Base-by-base conservation (phyloP, 2,113 vertebrate species). In the Tapirus terrestris region DNA sequence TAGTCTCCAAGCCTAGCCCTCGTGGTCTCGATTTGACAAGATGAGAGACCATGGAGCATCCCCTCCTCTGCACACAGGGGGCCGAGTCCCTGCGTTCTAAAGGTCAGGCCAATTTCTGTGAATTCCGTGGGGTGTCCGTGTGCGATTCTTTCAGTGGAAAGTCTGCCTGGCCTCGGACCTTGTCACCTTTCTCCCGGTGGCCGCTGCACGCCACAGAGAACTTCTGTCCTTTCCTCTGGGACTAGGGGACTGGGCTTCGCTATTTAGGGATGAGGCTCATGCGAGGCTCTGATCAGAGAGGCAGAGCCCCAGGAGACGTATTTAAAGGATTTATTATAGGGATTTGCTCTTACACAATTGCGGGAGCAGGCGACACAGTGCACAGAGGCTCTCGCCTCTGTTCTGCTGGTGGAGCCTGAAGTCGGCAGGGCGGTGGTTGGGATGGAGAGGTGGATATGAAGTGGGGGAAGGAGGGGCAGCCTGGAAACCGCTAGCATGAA, bases 401-500 rank as follows among this genome's bases (percentile, higher is more conserved):
- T 5, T 7, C 20, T 8, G 31, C 7, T 9, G 14, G 56, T 1
- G 9, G 29, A 20, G 0, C 56, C 75, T 8, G n/a, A 9, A 8
- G n/a, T 16, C 65, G 8, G 60, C 6, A 0, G 9, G 25, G 70
- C 0, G 5, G 45, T 18, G 14, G 72, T 29, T 2, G 3, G n/a
- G 61, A 43, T 12, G 36, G 11, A 27, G 20, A 65, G 18, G 27
- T 13, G 20, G 43, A 3, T 1, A 4, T 31, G 5, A 39, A 10
- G 3, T 3, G 31, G 17, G 13, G 5, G 51, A 53, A 0, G 17
- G 18, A n/a, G 13, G n/a, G 58, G 4, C 9, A 16, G 1, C 13
- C 14, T 1, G 4, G 43, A 31, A 45, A 11, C 60, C 21, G 1
- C 20, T 0, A 1, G 45, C 45, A 20, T 0, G 0, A 3, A 1